Evolutionary conservation across 2,797 vertebrate species (phyloP).

Genomic region (Lates japonicus): DNA sequence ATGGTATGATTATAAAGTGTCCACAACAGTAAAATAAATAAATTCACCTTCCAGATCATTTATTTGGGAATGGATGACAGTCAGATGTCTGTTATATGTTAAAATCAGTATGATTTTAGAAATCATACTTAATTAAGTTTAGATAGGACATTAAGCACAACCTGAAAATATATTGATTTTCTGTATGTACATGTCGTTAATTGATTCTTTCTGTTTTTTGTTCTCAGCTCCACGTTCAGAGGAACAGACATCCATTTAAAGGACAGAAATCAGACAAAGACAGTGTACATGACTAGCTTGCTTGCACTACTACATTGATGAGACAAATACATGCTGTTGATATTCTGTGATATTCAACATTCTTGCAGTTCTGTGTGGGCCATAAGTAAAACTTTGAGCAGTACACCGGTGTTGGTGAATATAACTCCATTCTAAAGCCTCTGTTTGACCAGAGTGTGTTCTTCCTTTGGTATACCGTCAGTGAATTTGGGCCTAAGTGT

Average conservation of each 20-base stretch:
- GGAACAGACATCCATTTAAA: constrained; percentile 66
- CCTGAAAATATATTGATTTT: neutral
- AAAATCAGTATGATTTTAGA: neutral
- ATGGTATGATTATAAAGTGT: constrained; percentile 79
- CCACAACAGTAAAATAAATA: neutral
- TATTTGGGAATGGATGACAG: neutral
- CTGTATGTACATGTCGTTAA: neutral
- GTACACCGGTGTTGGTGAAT: neutral
- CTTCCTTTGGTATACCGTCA: neutral
- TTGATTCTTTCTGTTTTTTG: neutral
- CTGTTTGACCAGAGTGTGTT: neutral
- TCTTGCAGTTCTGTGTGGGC: neutral
- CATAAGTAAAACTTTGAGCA: neutral
- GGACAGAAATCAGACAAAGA: constrained; percentile 63
- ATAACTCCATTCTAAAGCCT: neutral
- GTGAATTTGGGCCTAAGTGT: neutral
- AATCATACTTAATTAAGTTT: neutral
- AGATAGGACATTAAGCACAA: neutral
- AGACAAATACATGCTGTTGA: neutral
- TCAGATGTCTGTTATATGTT: neutral
- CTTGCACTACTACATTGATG: neutral
- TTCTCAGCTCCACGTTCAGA: constrained; percentile 88
- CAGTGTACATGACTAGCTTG: constrained; percentile 58
- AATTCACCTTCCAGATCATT: neutral
- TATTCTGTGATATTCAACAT: neutral